Evolutionary conservation across 2,888 invertebrate genomes (phyloP).

Genomic region (Cheilosia variabilis): DNA sequence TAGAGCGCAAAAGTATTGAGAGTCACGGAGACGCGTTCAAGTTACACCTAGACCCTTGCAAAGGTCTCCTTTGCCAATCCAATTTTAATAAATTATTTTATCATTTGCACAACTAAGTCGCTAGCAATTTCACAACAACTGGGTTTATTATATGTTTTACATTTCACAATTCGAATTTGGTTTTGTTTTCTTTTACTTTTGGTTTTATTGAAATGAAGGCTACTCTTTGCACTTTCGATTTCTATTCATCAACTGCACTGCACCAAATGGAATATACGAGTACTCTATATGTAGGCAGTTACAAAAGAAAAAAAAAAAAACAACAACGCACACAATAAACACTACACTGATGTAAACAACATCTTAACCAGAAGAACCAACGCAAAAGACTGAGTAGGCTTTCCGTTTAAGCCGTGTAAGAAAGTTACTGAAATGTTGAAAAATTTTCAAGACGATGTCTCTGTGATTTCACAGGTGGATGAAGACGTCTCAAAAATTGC

Average conservation of each 20-base stretch:
- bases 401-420: constrained; percentile 47
- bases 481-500: constrained; percentile 70
- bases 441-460: constrained; percentile 66
- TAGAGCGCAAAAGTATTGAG: not conserved
- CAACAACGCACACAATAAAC: constrained; percentile 26
- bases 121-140: not conserved
- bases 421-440: constrained; percentile 66
- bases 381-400: constrained; percentile 68
- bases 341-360: constrained; percentile 35
- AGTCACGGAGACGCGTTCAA: not conserved
- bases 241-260: constrained; percentile 46
- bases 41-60: too few relatives aligned
- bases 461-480: constrained; percentile 75
- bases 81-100: too few relatives aligned
- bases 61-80: too few relatives aligned
- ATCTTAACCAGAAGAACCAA: constrained; percentile 58
- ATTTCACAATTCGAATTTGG: not conserved
- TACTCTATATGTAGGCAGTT: constrained; percentile 16
- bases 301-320: constrained; percentile 17
- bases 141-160: not conserved
- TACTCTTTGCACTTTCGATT: constrained; percentile 63
- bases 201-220: constrained; percentile 44
- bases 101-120: too few relatives aligned
- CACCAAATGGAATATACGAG: constrained; percentile 28
- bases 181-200: constrained; percentile 27